Percentiles rank a stretch among this genome's conserved stretches.
Evolutionary conservation across 2,113 vertebrate species (phyloP).

Genomic region (Dendropsophus ebraccatus): DNA sequence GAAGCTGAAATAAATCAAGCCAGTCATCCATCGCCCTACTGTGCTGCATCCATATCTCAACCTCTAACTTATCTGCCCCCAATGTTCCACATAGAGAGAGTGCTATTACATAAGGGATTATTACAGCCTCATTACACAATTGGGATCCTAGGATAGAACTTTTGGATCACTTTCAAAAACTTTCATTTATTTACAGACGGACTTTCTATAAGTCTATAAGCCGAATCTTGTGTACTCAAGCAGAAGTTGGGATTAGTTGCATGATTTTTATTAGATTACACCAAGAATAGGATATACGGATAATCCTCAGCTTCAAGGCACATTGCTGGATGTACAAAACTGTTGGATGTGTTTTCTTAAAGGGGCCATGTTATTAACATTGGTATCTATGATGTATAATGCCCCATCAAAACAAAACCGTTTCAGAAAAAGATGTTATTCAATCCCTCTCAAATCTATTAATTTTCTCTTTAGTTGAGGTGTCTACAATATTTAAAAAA

Average conservation of each 20-base stretch:
- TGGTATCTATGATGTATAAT: background rate
- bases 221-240: background rate
- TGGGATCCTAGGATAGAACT: background rate
- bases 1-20: background rate
- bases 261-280: background rate
- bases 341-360: background rate
- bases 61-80: too few relatives aligned
- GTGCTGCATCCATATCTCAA: too few relatives aligned
- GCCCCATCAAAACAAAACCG: too few relatives aligned
- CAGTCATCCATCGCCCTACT: background rate
- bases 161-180: background rate
- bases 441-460: too few relatives aligned
- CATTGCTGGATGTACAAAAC: background rate
- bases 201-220: background rate
- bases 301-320: background rate
- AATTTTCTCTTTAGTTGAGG: too few relatives aligned
- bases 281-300: background rate
- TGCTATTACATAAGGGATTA: background rate
- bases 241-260: background rate
- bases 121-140: background rate
- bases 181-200: background rate
- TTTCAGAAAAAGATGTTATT: background rate
- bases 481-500: too few relatives aligned
- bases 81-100: background rate
- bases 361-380: background rate